Evolutionary conservation across 2,797 vertebrate genomes (phyloP), one percentile per base, ranked within the genome.

Genomic region (Macrochelys suwanniensis): DNA sequence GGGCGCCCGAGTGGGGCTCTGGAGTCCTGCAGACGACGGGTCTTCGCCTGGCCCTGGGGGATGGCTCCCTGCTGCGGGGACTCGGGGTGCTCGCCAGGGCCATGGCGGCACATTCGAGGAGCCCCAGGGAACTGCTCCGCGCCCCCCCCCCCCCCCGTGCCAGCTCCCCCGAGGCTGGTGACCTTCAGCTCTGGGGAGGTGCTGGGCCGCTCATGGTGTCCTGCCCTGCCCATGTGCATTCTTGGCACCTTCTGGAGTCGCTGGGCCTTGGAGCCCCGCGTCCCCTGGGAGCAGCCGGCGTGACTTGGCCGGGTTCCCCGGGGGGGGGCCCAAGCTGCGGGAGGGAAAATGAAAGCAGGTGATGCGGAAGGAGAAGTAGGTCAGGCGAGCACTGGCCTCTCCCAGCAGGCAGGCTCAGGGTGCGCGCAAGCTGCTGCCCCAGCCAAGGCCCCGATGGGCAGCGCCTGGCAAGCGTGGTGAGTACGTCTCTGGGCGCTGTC

Each of bases 361-460:
- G 98, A 97, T 95, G 96, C 96, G 96, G 98, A 98, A 98, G 97
- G 97, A 97, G 97, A 98, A 98, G 97, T 98, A 97, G 98, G 98
- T 98, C 98, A 98, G 95, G 96, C 95, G 2, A 92, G 94, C 88
- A 94, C 95, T 92, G 91, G 86, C 95, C 95, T 96, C 96, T 96
- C 97, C 93, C 80, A 4, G 92, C 95, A 95, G 95, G 89, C 90
- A 88, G 33, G 94, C 90, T 94, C 95, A 54, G 80, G 89, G 61
- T 77, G n/a, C 42, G 65, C 7, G 7, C 9, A 88, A 17, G 3
- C 87, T 61, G 54, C 74, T 23, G 23, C 50, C n/a, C 83, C 51
- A 84, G 85, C 78, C 91, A 56, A 4, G 81, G 91, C 80, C 91
- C 51, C 53, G 82, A 89, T 94, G 96, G 97, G 91, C 93, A 92